These are phyloP conservation scores for Porites cylindrica DNA, from an alignment of 92 coral and sea anemone species.

Conservation along the genomic window DNA sequence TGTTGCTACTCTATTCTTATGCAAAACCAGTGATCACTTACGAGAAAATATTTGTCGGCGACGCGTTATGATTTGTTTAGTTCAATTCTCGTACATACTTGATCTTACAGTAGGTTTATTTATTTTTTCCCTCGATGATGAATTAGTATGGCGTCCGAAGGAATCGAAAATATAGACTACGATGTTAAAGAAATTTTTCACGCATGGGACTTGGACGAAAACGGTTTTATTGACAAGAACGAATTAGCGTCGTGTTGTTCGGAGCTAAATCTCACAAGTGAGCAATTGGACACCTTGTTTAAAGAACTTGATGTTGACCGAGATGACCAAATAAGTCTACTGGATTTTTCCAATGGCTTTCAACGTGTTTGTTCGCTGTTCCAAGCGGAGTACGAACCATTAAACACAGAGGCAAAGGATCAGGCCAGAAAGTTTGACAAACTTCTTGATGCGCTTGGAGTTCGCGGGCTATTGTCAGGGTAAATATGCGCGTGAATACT, in stretches of 20 bases:
- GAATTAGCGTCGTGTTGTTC: conserved; percentile 85
- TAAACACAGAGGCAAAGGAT: conserved; percentile 56
- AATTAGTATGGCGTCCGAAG: conserved; percentile 47
- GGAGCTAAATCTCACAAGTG: conserved; percentile 74
- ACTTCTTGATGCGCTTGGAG: conserved; percentile 84
- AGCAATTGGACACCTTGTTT: conserved; percentile 76
- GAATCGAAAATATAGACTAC: conserved; percentile 34
- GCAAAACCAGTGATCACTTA: conserved; percentile 30
- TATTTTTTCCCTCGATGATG: conserved; percentile 6
- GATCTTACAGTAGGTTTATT: background rate
- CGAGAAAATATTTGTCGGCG: conserved; percentile 23
- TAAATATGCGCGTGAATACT: conserved; percentile 34
- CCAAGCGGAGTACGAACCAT: conserved; percentile 61
- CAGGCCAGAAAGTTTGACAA: conserved; percentile 71
- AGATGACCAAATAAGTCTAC: conserved; percentile 85
- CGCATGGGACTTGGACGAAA: conserved; percentile 80
- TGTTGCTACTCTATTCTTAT: conserved; percentile 65
- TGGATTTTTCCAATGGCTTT: conserved; percentile 85
- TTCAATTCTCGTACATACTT: background rate
- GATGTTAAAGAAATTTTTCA: conserved; percentile 71
- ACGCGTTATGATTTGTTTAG: conserved; percentile 27
- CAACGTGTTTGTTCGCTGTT: conserved; percentile 79
- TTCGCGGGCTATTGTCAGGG: conserved; percentile 82
- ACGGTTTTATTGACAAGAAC: conserved; percentile 84
- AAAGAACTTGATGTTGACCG: conserved; percentile 87